These are phyloP conservation scores for Bombus difficillimus DNA, from an alignment of 1,140 invertebrate species.

Conservation along the genomic window DNA sequence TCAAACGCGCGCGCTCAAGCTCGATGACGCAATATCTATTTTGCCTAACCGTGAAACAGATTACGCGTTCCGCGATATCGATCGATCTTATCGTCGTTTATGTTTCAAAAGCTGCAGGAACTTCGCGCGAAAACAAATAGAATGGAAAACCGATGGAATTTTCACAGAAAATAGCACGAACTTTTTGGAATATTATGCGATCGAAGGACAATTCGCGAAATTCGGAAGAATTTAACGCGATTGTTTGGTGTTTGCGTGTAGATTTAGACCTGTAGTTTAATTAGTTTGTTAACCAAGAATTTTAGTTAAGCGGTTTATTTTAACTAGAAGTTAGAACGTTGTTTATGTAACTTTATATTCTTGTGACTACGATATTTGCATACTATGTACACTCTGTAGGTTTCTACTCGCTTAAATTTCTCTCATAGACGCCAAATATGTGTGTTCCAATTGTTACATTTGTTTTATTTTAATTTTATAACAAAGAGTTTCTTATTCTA, in stretches of 20 bases:
- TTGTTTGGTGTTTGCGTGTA: neutral
- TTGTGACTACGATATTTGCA: no score
- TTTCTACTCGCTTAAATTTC: no score
- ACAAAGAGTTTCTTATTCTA: no score
- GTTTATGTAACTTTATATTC: no score
- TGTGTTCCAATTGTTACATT: no score
- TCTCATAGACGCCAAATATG: no score
- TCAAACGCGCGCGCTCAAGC: no score
- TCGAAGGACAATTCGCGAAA: neutral
- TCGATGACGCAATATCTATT: conserved; percentile 45
- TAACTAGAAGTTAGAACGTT: no score
- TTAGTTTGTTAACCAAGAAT: no score
- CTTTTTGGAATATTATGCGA: neutral
- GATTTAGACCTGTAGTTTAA: neutral
- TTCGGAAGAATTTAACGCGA: neutral
- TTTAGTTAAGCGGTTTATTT: no score
- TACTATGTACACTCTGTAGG: no score
- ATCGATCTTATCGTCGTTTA: conserved; percentile 5
- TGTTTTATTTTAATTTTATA: no score
- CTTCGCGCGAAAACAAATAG: neutral
- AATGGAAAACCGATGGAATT: neutral
- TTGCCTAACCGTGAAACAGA: conserved; percentile 22
- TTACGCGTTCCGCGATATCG: neutral
- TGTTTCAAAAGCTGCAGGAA: neutral
- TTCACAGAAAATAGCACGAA: neutral